Percentiles rank a stretch among this genome's conserved stretches.
These are phyloP conservation scores for Calypte anna DNA, from an alignment of 2,113 vertebrate genomes.

Conservation along the genomic window DNA sequence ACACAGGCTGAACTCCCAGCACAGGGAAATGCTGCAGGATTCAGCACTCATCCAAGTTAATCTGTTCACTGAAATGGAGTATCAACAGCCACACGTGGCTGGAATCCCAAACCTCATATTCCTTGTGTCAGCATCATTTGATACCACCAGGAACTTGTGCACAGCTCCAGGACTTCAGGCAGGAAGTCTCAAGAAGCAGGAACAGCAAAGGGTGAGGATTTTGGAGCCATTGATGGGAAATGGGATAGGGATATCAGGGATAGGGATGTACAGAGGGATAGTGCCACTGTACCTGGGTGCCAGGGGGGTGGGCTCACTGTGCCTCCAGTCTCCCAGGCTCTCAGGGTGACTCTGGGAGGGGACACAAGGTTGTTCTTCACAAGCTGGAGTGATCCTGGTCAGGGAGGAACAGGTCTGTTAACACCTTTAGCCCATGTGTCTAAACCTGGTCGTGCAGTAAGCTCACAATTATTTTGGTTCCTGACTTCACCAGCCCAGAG, in stretches of 20 bases:
- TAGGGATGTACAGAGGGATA: too few species aligned
- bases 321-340: not conserved
- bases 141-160: too few species aligned
- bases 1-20: not conserved
- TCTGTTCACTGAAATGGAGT: not conserved
- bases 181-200: not conserved
- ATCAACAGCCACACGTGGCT: not conserved
- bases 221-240: not conserved
- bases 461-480: fast-evolving
- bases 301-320: not conserved
- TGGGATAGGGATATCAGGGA: too few species aligned
- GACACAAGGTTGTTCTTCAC: not conserved
- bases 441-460: not conserved
- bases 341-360: not conserved
- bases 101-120: not conserved
- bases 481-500: not conserved
- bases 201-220: not conserved
- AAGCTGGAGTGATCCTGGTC: not conserved
- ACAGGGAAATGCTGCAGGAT: not conserved
- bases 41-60: not conserved
- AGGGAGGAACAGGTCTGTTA: not conserved
- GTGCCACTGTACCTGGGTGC: slow-evolving; percentile 1
- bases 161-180: not conserved
- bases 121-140: not conserved
- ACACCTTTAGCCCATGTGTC: not conserved